Evolutionary conservation across 64 coral and sea anemone species (phyloP).

Genomic region (Porites australiensis): DNA sequence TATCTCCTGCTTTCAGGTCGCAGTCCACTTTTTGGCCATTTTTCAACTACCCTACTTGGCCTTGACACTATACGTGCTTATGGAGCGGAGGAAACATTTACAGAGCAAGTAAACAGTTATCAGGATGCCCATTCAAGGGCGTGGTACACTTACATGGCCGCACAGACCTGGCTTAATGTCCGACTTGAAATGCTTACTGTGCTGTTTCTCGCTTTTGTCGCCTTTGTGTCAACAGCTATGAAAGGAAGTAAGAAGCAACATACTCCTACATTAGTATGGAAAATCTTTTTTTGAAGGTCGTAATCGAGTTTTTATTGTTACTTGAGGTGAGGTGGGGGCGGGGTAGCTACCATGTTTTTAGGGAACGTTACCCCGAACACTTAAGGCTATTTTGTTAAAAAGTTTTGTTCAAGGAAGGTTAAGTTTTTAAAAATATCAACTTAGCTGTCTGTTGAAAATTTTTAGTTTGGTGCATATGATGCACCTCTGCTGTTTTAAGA

Average conservation of each 20-base stretch:
- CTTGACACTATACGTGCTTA: slow-evolving; percentile 85
- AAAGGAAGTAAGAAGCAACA: slow-evolving; percentile 16
- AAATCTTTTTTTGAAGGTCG: too few species aligned
- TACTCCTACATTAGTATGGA: too few species aligned
- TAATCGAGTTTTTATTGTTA: too few species aligned
- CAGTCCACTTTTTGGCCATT: slow-evolving; percentile 85
- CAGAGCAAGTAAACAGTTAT: slow-evolving; percentile 70
- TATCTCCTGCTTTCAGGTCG: slow-evolving; percentile 36
- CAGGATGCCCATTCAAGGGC: slow-evolving; percentile 85
- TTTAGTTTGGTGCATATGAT: too few species aligned
- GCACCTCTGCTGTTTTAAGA: too few species aligned
- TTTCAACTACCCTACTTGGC: slow-evolving; percentile 85
- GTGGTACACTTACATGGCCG: slow-evolving; percentile 77
- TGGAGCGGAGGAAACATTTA: slow-evolving; percentile 72
- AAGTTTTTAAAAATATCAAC: too few species aligned
- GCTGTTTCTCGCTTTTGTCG: slow-evolving; percentile 74
- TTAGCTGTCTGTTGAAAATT: too few species aligned
- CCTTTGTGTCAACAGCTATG: slow-evolving; percentile 36
- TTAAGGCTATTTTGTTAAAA: too few species aligned
- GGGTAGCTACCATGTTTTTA: too few species aligned
- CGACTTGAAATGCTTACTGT: slow-evolving; percentile 71
- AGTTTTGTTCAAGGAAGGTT: too few species aligned
- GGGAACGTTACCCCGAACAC: too few species aligned
- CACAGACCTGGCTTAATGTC: slow-evolving; percentile 67
- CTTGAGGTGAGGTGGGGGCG: too few species aligned